phyloP scores from a whole-genome alignment of 2,888 invertebrate genomes.

The Heliconius hortense region DNA sequence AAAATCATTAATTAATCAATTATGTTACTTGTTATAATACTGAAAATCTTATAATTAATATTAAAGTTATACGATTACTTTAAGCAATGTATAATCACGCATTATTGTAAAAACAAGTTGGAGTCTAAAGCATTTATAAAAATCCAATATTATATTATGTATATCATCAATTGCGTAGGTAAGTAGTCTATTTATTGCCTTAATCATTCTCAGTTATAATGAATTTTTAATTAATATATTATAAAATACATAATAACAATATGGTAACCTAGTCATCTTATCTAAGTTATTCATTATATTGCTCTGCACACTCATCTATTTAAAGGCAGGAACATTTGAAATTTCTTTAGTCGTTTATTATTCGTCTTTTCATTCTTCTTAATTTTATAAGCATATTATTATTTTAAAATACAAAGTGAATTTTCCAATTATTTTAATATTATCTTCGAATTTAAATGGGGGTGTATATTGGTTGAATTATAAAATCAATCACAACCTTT shows the following conservation, averaged over 20 bases:
- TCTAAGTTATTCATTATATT: background rate
- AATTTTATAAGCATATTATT: conserved; percentile 1
- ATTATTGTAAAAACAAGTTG: conserved; percentile 43
- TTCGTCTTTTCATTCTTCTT: background rate
- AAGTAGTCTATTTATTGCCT: conserved; percentile 69
- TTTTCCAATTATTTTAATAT: background rate
- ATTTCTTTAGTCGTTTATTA: conserved; percentile 19
- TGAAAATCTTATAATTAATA: conserved; percentile 45
- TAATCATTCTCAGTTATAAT: conserved; percentile 43
- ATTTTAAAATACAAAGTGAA: background rate
- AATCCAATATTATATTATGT: conserved; percentile 50
- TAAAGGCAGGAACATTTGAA: conserved; percentile 32
- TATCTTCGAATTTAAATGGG: conserved; percentile 5
- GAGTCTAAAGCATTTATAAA: conserved; percentile 61
- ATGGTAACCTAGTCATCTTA: background rate
- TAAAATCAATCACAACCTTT: conserved; percentile 48
- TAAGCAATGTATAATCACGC: conserved; percentile 50
- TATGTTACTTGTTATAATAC: conserved; percentile 37
- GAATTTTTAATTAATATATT: background rate
- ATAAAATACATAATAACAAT: background rate
- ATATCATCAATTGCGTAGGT: conserved; percentile 53
- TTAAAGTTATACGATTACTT: conserved; percentile 53
- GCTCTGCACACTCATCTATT: conserved; percentile 25
- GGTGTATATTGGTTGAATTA: conserved; percentile 40
- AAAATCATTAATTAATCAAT: conserved; percentile 5